A percentile compares a stretch with the other conserved stretches of the same genome.
phyloP scores from a whole-genome alignment of 2,797 vertebrate genomes.

The Semotilus atromaculatus region DNA sequence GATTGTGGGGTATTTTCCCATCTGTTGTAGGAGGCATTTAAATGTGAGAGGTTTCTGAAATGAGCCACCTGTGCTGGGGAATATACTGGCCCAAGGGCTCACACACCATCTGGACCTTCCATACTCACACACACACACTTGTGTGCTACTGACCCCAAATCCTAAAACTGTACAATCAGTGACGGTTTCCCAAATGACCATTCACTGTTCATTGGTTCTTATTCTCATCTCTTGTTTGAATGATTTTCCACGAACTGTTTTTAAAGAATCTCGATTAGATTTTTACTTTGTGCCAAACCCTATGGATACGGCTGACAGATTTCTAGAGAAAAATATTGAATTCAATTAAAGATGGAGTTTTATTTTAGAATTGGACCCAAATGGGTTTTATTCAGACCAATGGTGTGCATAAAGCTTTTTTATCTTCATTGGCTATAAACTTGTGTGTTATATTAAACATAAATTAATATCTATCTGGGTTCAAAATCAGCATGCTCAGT shows the following conservation, averaged over 20 bases:
- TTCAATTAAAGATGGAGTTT: neutral
- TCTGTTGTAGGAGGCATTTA: constrained; percentile 41
- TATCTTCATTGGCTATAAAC: neutral
- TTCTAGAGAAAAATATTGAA: neutral
- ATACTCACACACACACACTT: constrained; percentile 7
- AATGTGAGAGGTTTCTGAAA: constrained; percentile 44
- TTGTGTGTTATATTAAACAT: neutral
- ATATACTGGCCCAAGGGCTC: constrained; percentile 23
- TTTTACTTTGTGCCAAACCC: neutral
- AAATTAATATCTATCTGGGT: neutral
- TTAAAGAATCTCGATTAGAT: neutral
- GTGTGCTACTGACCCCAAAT: constrained; percentile 29
- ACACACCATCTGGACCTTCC: constrained; percentile 48
- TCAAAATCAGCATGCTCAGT: neutral
- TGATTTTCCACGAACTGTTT: neutral
- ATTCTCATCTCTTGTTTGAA: neutral
- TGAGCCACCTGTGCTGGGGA: constrained; percentile 55
- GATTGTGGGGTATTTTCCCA: constrained; percentile 30
- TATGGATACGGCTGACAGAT: too few relatives aligned
- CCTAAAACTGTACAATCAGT: neutral
- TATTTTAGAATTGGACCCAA: neutral
- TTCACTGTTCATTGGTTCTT: neutral
- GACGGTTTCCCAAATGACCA: neutral
- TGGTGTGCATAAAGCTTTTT: too few relatives aligned
- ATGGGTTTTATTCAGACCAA: neutral